Evolutionary conservation across 1,140 invertebrate species (phyloP), one percentile per base, ranked within the genome.

Genomic region (Tigriopus japonicus): DNA sequence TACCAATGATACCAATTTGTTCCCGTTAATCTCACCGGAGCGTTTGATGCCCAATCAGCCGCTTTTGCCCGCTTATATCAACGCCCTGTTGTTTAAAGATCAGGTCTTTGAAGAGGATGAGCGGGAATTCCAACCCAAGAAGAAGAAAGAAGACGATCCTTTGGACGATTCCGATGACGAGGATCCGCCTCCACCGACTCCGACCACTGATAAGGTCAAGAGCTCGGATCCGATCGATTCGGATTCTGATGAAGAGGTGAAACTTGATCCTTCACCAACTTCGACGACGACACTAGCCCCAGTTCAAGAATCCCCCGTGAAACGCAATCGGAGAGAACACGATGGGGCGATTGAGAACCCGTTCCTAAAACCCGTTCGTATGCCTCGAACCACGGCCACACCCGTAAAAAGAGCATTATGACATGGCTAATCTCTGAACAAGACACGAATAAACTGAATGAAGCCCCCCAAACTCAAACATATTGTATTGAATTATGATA

Each of bases 81-180:
- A 82, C 64, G 89, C 89, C 3, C 74, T 96, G 6, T 71, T 94
- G 64, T 90, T 90, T 1, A 86, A 85, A 65, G 92, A 97, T 74
- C 90, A 96, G 76, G 83, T 95, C 28, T 91, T 94, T 74, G 90
- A 95, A 67, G 82, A 85, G 67, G 87, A 93, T 69, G 84, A 88
- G 77, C 73, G 67, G 74, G 58, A 62, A 69, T 66, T 69, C 72
- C 64, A 69, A 76, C 71, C 75, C 77, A 69, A 69, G 76, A 73
- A 68, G 72, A 78, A 60, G 71, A 69, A 65, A 65, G 28, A 35
- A 35, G 28, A 35, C 28, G 62, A 64, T 49, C 21, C 62, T 40
- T 51, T 40, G 21, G 43, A 62, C 55, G 21, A 64, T 60, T 60
- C 6, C 54, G 41, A 59, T 64, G 55, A 21, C 64, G 60, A 41